phyloP scores from a whole-genome alignment of 2,113 vertebrate genomes.

The Syngnathoides biaculeatus region DNA sequence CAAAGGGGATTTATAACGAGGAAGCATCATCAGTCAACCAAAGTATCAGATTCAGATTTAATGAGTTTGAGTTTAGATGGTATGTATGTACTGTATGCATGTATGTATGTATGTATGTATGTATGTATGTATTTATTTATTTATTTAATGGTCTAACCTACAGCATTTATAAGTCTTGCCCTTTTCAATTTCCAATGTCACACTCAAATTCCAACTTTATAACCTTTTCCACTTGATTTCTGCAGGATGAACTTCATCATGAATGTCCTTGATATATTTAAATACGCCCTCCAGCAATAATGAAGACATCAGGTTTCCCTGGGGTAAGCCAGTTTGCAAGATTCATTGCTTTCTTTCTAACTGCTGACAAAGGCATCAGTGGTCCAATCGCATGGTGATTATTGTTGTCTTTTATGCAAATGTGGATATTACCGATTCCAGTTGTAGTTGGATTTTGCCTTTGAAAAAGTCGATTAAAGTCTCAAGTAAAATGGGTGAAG shows the following conservation, averaged over 20 bases:
- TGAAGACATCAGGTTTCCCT: constrained; percentile 65
- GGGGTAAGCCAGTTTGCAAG: constrained; percentile 46
- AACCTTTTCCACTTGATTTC: constrained; percentile 58
- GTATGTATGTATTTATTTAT: no score
- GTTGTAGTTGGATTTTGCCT: constrained; percentile 69
- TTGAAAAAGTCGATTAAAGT: constrained; percentile 71
- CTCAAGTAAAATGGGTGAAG: constrained; percentile 60
- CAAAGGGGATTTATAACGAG: no score
- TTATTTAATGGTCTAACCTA: neutral
- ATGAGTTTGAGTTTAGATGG: neutral
- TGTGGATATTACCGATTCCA: constrained; percentile 67
- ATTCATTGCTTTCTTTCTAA: constrained; percentile 43
- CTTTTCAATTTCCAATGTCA: constrained; percentile 54
- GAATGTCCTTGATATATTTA: constrained; percentile 68
- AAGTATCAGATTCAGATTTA: neutral
- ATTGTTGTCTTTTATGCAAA: constrained; percentile 72
- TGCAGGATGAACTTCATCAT: constrained; percentile 58
- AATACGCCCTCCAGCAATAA: constrained; percentile 56
- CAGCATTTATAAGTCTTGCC: constrained; percentile 37
- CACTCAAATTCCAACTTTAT: constrained; percentile 50
- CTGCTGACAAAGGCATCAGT: constrained; percentile 45
- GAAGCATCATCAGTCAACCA: no score
- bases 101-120: no score
- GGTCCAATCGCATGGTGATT: constrained; percentile 57
- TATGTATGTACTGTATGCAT: neutral